These are phyloP conservation scores for Bombus haemorrhoidalis DNA, from an alignment of 1,140 invertebrate genomes.

Conservation along the genomic window DNA sequence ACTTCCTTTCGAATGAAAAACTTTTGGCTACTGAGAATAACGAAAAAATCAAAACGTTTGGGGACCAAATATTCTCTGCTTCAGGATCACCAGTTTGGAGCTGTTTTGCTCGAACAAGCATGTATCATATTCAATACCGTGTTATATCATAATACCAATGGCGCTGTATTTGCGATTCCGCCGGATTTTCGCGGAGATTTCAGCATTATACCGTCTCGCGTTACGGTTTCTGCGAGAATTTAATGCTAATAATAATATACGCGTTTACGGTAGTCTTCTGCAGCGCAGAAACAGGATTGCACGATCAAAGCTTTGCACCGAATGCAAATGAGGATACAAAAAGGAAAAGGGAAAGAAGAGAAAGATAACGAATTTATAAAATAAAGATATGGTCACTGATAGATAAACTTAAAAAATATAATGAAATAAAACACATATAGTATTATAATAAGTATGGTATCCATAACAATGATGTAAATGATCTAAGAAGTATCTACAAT, in stretches of 20 bases:
- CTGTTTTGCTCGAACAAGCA: conserved; percentile 15
- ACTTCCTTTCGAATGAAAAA: background rate
- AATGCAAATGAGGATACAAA: background rate
- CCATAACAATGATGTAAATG: background rate
- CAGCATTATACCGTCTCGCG: conserved; percentile 2
- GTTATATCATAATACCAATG: conserved; percentile 58
- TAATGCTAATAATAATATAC: background rate
- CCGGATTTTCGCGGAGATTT: conserved; percentile 40
- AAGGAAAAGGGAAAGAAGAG: background rate
- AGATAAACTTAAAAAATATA: background rate
- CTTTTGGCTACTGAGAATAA: background rate
- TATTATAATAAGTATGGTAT: background rate
- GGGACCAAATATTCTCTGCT: conserved; percentile 40
- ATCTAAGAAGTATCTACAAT: no score
- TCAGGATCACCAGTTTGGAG: conserved; percentile 20
- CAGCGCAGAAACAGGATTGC: background rate
- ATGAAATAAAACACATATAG: background rate
- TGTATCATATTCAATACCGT: conserved; percentile 61
- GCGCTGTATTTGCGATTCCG: conserved; percentile 6
- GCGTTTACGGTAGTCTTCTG: background rate
- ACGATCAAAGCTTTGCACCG: background rate
- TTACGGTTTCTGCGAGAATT: conserved; percentile 1
- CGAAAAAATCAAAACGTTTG: background rate
- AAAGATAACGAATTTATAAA: no score
- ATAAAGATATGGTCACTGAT: background rate